These are phyloP conservation scores for Steinernema carpocapsae DNA, from an alignment of 2,888 invertebrate species.

Conservation along the genomic window DNA sequence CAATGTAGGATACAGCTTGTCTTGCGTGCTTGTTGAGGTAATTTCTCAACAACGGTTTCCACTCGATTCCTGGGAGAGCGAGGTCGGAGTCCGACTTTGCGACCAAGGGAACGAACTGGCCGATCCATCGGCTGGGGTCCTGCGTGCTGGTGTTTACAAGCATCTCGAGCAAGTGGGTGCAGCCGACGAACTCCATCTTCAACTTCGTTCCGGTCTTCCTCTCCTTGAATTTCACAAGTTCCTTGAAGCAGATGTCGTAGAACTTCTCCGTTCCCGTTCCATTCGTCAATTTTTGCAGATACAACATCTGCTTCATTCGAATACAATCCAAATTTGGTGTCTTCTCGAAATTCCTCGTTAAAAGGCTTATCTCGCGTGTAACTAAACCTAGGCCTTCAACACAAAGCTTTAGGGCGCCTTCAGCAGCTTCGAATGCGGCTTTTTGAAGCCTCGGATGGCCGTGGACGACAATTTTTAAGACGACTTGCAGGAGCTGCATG, in stretches of 20 bases:
- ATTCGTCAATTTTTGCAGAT: neutral
- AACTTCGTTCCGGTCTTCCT: neutral
- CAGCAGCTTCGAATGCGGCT: neutral
- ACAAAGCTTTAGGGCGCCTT: neutral
- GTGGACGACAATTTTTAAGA: slow-evolving; percentile 35
- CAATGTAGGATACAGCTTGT: neutral
- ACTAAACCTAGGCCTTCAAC: neutral
- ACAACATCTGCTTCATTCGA: neutral
- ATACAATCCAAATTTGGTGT: neutral
- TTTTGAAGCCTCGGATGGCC: slow-evolving; percentile 19
- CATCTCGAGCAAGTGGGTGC: neutral
- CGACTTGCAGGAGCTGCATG: slow-evolving; percentile 32
- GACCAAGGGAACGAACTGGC: neutral
- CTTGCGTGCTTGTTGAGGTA: neutral
- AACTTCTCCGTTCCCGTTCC: neutral
- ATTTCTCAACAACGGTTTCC: neutral
- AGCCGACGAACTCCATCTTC: slow-evolving; percentile 18
- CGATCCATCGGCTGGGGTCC: neutral
- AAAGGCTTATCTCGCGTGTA: neutral
- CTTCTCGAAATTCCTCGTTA: neutral
- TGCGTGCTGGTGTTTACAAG: neutral
- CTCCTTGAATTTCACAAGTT: neutral
- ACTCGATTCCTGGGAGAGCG: neutral
- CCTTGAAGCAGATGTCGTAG: neutral
- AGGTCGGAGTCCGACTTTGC: slow-evolving; percentile 10